Evolutionary conservation across 2,888 invertebrate species (phyloP).

Genomic region (Drosophila algonquin): DNA sequence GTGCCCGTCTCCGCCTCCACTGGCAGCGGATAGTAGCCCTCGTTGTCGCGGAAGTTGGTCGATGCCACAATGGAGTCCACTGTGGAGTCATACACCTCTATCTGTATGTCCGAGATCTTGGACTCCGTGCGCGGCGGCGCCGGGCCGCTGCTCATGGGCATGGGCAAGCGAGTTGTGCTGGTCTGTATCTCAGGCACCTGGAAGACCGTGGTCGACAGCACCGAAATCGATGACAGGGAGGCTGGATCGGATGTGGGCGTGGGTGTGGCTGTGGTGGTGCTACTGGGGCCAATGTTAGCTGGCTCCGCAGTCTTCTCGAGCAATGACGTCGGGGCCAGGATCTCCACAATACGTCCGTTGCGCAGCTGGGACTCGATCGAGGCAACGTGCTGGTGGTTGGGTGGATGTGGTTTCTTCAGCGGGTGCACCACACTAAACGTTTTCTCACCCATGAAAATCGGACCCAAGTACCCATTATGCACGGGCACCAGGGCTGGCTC

Average conservation of each 20-base stretch:
- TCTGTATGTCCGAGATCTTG: conserved; percentile 82
- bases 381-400: conserved; percentile 50
- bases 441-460: conserved; percentile 82
- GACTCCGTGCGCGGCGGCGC: conserved; percentile 75
- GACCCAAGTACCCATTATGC: conserved; percentile 81
- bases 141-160: conserved; percentile 23
- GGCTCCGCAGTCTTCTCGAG: conserved; percentile 45
- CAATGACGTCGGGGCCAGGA: conserved; percentile 74
- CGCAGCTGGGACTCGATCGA: conserved; percentile 72
- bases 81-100: conserved; percentile 82
- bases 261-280: conserved; percentile 1
- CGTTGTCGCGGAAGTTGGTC: conserved; percentile 80
- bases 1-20: conserved; percentile 56
- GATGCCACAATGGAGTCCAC: conserved; percentile 82
- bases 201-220: conserved; percentile 78
- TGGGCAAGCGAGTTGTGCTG: conserved; percentile 55
- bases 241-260: conserved; percentile 1
- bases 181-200: conserved; percentile 68
- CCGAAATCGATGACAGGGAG: conserved; percentile 16
- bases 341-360: conserved; percentile 78
- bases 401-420: conserved; percentile 46
- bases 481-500: conserved; percentile 56
- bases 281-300: background rate
- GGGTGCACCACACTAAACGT: conserved; percentile 76
- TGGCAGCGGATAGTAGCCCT: conserved; percentile 52